Conservation (phyloP, 2,113 vertebrate species). For the Brachionichthys hirsutus region DNA sequence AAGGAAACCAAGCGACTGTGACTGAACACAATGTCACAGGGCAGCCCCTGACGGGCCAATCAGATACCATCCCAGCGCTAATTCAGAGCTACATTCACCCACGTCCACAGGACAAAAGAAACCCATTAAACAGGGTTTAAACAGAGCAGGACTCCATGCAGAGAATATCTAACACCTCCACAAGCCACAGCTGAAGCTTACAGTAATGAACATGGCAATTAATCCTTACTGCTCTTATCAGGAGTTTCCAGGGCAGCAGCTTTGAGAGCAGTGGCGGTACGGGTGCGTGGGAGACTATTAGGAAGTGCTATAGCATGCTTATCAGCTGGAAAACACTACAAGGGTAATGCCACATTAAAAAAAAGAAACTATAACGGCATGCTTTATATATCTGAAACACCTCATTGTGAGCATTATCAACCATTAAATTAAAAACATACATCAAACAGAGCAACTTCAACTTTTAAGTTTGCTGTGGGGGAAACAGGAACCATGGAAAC, state of each 20-base stretch:
- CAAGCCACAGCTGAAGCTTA: conserved; percentile 53
- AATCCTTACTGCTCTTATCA: conserved; percentile 74
- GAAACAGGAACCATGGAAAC: conserved; percentile 22
- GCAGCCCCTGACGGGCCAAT: conserved; percentile 22
- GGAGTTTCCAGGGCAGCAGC: conserved; percentile 58
- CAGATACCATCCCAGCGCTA: conserved; percentile 21
- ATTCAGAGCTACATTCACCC: conserved; percentile 39
- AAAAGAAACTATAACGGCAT: conserved; percentile 42
- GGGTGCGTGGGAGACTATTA: conserved; percentile 68
- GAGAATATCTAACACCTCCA: conserved; percentile 42
- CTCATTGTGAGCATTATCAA: conserved; percentile 42
- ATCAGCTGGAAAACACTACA: conserved; percentile 62
- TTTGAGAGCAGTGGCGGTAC: conserved; percentile 59
- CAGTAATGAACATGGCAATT: conserved; percentile 62
- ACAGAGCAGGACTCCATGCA: conserved; percentile 59
- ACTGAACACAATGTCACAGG: conserved; percentile 21
- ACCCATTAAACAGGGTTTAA: conserved; percentile 60
- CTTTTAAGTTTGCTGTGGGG: conserved; percentile 12
- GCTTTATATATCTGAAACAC: conserved; percentile 48
- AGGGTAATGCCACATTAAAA: conserved; percentile 34
- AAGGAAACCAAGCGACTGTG: conserved; percentile 22
- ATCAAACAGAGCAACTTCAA: conserved; percentile 44
- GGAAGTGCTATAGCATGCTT: conserved; percentile 51
- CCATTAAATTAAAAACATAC: conserved; percentile 58
- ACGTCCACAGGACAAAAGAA: conserved; percentile 61